phyloP scores from a whole-genome alignment of 2,797 vertebrate species.

The Sebastolobus altivelis region DNA sequence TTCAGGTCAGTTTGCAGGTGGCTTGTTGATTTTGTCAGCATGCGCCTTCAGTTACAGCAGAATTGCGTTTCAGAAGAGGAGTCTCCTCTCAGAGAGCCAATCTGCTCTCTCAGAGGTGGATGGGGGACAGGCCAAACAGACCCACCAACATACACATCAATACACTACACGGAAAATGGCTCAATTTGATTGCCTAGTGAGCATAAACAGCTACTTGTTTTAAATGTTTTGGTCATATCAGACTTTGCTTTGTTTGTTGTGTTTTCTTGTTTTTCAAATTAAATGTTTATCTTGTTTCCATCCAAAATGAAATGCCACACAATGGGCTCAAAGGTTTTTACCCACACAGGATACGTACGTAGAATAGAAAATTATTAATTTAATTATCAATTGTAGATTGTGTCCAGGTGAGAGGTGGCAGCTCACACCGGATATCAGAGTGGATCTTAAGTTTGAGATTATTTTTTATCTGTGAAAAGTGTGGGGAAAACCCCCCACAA shows the following conservation, averaged over 20 bases:
- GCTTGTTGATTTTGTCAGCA: conserved; percentile 62
- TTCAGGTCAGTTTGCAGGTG: conserved; percentile 62
- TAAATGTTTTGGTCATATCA: neutral
- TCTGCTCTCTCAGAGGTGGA: conserved; percentile 62
- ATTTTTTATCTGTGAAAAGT: neutral
- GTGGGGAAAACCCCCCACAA: neutral
- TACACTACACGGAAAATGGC: neutral
- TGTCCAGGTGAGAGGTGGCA: neutral
- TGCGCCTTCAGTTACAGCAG: conserved; percentile 8
- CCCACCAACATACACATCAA: neutral
- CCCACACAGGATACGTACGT: no score
- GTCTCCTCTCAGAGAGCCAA: conserved; percentile 76
- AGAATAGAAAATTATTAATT: neutral
- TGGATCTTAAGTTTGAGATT: neutral
- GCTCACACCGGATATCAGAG: neutral
- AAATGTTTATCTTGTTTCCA: neutral
- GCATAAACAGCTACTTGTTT: neutral
- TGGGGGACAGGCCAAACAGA: conserved; percentile 19
- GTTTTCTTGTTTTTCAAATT: neutral
- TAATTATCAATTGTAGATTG: neutral
- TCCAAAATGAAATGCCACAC: neutral
- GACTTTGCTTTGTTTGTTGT: neutral
- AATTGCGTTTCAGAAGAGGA: conserved; percentile 71
- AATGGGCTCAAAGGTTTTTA: neutral
- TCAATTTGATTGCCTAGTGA: neutral